Conservation (phyloP, 2,888 invertebrate species). For the Dasysyrphus albostriatus region DNA sequence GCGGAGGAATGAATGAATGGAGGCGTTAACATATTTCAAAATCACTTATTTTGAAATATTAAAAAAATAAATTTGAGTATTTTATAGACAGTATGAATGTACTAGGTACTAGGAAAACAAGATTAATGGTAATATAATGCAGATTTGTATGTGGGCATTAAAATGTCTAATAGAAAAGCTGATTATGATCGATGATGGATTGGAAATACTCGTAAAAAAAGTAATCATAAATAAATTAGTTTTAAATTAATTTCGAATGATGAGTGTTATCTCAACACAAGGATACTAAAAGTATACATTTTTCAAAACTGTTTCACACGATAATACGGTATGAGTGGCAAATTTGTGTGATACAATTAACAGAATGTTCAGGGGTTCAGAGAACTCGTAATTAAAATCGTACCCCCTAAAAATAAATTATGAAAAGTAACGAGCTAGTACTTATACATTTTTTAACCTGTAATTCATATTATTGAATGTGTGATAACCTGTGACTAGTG, state of each 20-base stretch:
- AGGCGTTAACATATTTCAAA: slow-evolving; percentile 65
- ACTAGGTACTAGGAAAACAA: slow-evolving; percentile 31
- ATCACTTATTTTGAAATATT: slow-evolving; percentile 49
- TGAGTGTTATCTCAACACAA: background rate
- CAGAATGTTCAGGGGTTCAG: no score
- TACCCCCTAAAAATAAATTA: no score
- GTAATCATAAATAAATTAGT: background rate
- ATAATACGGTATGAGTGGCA: no score
- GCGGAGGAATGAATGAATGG: slow-evolving; percentile 6
- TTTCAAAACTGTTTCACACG: no score
- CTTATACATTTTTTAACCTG: no score
- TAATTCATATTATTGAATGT: no score
- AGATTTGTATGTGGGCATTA: slow-evolving; percentile 50
- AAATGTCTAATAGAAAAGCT: slow-evolving; percentile 48
- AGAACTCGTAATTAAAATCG: no score
- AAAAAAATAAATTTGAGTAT: slow-evolving; percentile 49
- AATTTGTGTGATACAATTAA: no score
- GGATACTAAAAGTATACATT: background rate
- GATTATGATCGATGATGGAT: slow-evolving; percentile 49
- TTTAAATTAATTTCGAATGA: slow-evolving; percentile 13
- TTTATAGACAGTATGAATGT: background rate
- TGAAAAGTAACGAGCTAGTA: no score
- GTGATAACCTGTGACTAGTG: no score
- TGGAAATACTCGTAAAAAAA: background rate
- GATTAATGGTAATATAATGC: slow-evolving; percentile 43